phyloP scores from a whole-genome alignment of 1,140 invertebrate species.

The Musca vetustissima region DNA sequence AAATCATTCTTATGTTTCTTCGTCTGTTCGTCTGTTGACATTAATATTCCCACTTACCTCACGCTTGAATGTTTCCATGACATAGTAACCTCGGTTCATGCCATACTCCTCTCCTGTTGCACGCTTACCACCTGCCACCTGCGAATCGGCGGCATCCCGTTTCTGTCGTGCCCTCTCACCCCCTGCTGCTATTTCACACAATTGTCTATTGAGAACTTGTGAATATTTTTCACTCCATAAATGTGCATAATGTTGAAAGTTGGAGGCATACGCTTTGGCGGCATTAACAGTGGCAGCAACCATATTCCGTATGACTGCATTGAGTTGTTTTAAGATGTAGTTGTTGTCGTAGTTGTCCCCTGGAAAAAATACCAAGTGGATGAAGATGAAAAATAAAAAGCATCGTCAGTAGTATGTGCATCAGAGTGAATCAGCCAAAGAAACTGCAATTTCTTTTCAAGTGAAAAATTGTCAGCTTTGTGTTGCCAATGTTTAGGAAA shows the following conservation, averaged over 20 bases:
- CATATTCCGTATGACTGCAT: slow-evolving; percentile 40
- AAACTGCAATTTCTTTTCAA: too few relatives aligned
- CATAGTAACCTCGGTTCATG: slow-evolving; percentile 7
- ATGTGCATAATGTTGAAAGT: slow-evolving; percentile 51
- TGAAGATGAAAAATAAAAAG: not conserved
- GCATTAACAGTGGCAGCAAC: slow-evolving; percentile 41
- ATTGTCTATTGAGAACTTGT: slow-evolving; percentile 30
- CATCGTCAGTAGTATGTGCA: not conserved
- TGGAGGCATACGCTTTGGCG: slow-evolving; percentile 43
- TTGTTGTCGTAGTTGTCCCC: slow-evolving; percentile 30
- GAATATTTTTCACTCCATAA: slow-evolving; percentile 37
- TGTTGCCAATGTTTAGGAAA: too few relatives aligned
- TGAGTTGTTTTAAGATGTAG: slow-evolving; percentile 9
- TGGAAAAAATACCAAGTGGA: slow-evolving; percentile 21
- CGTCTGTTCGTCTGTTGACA: too few relatives aligned
- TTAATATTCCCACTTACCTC: slow-evolving; percentile 38
- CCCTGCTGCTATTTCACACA: slow-evolving; percentile 34
- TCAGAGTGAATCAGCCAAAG: not conserved
- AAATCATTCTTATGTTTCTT: too few relatives aligned
- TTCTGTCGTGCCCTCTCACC: slow-evolving; percentile 37
- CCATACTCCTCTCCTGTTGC: not conserved
- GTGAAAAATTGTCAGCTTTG: too few relatives aligned
- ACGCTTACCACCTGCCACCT: too few relatives aligned
- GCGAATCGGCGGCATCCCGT: slow-evolving; percentile 32
- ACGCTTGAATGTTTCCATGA: slow-evolving; percentile 53